Conservation (phyloP, 2,797 vertebrate genomes). For the Garrulus glandarius region DNA sequence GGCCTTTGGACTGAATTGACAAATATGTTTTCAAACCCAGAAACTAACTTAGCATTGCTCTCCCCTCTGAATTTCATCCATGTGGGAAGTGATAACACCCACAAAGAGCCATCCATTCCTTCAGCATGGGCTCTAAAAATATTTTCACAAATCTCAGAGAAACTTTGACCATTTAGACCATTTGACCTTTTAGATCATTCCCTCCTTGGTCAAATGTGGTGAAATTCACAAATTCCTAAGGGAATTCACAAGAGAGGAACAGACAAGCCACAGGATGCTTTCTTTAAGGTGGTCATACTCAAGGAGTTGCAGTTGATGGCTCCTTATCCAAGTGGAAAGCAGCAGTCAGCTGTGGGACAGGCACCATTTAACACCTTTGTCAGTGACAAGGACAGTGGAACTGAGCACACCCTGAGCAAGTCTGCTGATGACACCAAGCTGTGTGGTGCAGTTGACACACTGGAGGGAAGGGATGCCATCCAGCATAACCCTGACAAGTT, state of each 20-base stretch:
- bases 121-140: background rate
- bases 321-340: background rate
- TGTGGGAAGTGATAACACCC: background rate
- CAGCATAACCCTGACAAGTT: background rate
- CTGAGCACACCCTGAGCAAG: background rate
- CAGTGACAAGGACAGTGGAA: background rate
- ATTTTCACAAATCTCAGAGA: background rate
- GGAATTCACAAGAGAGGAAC: background rate
- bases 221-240: background rate
- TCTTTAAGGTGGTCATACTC: background rate
- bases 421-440: background rate
- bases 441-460: accelerated
- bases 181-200: background rate
- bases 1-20: background rate
- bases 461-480: background rate
- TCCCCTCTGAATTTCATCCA: background rate
- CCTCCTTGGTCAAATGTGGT: background rate
- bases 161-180: background rate
- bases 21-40: background rate
- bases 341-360: background rate
- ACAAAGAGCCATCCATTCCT: background rate
- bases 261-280: background rate
- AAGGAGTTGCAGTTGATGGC: background rate
- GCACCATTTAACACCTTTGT: background rate
- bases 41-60: background rate